Conservation (phyloP, 2,888 invertebrate species). For the Lasioglossum marginatum region DNA sequence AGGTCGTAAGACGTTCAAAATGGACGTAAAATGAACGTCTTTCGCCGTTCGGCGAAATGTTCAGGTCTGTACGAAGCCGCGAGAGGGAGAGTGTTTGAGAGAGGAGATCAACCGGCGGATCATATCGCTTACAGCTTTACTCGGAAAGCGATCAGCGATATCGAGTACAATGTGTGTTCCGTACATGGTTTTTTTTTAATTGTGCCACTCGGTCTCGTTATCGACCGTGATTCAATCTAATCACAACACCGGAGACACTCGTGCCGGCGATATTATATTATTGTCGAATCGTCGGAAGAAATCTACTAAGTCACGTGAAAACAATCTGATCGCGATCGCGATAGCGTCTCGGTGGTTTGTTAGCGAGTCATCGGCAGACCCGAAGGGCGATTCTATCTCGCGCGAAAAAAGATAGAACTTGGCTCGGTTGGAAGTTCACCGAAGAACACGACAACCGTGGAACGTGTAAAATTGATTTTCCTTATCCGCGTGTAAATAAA, state of each 20-base stretch:
- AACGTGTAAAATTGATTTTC: constrained; percentile 3
- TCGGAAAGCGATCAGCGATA: neutral
- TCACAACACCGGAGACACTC: neutral
- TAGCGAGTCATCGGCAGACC: constrained; percentile 32
- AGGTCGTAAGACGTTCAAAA: too few species aligned
- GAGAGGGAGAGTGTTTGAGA: neutral
- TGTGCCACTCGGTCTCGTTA: constrained; percentile 10
- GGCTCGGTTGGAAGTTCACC: neutral
- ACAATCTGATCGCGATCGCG: constrained; percentile 13
- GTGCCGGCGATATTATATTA: constrained; percentile 3
- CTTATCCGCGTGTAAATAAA: constrained; percentile 26
- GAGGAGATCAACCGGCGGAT: neutral
- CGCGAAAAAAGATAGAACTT: too few species aligned
- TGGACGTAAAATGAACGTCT: too few species aligned
- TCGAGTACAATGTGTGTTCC: neutral
- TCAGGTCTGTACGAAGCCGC: too few species aligned
- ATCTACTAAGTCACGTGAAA: constrained; percentile 27
- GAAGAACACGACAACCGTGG: constrained; percentile 12
- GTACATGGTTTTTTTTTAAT: neutral
- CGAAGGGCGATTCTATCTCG: constrained; percentile 17
- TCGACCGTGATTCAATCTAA: constrained; percentile 10
- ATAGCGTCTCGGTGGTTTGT: constrained; percentile 30
- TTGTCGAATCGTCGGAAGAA: constrained; percentile 12
- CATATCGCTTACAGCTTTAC: neutral
- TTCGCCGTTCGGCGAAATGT: too few species aligned